Evolutionary conservation across 2,113 vertebrate genomes (phyloP).

Genomic region (Gasterosteus nipponicus): DNA sequence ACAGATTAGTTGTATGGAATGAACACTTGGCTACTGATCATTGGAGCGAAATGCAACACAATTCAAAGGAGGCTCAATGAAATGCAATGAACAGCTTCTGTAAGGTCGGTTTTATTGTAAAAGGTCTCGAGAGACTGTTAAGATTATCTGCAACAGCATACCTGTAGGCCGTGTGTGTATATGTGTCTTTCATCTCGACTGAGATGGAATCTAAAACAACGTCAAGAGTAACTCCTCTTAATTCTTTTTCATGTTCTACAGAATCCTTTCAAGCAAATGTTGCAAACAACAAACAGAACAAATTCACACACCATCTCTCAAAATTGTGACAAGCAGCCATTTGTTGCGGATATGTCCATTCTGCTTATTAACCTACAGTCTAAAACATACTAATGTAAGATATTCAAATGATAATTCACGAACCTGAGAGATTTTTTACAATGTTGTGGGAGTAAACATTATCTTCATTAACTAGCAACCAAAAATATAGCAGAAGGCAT

Average conservation of each 20-base stretch:
- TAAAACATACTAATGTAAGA: background rate
- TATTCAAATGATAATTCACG: background rate
- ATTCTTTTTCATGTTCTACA: background rate
- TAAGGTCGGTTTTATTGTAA: background rate
- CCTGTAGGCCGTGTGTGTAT: background rate
- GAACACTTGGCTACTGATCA: background rate
- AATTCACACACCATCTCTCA: background rate
- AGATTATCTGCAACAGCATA: background rate
- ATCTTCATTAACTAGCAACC: background rate
- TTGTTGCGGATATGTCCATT: background rate
- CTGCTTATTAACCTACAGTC: background rate
- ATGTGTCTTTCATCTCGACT: background rate
- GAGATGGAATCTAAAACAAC: background rate
- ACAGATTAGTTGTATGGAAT: constrained; percentile 2
- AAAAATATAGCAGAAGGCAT: background rate
- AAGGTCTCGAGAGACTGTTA: background rate
- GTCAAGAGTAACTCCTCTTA: background rate
- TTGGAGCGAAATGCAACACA: constrained; percentile 7
- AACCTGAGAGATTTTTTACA: background rate
- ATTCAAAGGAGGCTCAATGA: background rate
- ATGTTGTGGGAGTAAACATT: background rate
- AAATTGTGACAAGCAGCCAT: background rate
- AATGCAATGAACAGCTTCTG: background rate
- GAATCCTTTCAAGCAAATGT: background rate
- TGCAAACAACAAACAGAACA: background rate